Base-by-base conservation (phyloP, 1,140 invertebrate genomes). In the Polyergus mexicanus region DNA sequence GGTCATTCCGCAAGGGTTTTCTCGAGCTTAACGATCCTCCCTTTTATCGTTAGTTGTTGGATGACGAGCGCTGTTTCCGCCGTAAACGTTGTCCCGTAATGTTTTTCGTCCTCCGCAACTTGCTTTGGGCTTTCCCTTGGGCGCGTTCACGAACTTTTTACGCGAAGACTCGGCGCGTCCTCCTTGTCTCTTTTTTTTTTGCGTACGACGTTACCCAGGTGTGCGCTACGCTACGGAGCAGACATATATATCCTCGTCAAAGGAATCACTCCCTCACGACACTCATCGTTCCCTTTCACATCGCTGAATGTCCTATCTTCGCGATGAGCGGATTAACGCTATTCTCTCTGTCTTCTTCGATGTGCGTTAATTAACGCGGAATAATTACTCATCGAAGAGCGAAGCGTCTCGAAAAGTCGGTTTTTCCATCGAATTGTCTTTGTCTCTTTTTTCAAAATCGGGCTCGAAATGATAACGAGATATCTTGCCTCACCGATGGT, bases 291-390 rank as follows among this genome's bases (percentile, higher is more conserved):
- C 22, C 65, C 3, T 3, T 5, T 41, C 11, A 63, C 19, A 51
- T 54, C 16, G 8, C 35, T 19, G 5, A 28, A 16, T 35, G 19
- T 35, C 28, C 19, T 19, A 10, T 7, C 47, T 41, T 13, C 4
- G 35, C 16, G 38, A 32, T n/a, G 25, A 32, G 38, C 54, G 19
- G 38, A 62, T 62, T 83, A 83, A 60, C 56, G 38, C 19, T 22
- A 47, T 10, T 38, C 35, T 16, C 76, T 22, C 35, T 25, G 77
- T 71, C 38, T 22, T n/a, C 51, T 25, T 3, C 11, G 65, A 58
- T 47, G 13, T 44, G 44, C 58, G 51, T 58, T 90, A 90, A 90
- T 90, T 90, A 87, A 75, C 84, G 76, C 78, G 35, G 71, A 71
- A 88, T 86, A 89, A 89, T 89, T 88, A 90, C 84, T 77, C 63